These are phyloP conservation scores for Argya squamiceps DNA, from an alignment of 2,797 vertebrate species.

Conservation along the genomic window DNA sequence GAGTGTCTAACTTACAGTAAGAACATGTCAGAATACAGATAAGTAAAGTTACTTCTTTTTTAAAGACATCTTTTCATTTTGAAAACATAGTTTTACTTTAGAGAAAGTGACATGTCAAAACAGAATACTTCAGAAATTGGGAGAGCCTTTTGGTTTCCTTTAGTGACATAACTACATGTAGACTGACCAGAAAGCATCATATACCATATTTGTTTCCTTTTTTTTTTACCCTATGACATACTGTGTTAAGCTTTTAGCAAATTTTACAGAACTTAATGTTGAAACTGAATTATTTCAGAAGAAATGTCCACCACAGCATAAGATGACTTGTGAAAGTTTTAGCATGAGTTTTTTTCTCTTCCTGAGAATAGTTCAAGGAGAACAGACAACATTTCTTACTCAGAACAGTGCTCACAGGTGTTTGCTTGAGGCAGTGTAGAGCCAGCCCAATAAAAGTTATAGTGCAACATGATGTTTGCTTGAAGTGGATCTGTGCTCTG, in stretches of 20 bases:
- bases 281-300: not conserved
- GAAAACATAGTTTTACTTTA: not conserved
- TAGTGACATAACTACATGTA: fast-evolving
- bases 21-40: not conserved
- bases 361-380: not conserved
- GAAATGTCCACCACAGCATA: not conserved
- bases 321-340: not conserved
- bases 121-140: not conserved
- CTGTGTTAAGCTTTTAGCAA: not conserved
- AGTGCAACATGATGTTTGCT: not conserved
- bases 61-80: not conserved
- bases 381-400: not conserved
- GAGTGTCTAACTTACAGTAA: not conserved
- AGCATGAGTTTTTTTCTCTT: not conserved
- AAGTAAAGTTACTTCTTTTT: not conserved
- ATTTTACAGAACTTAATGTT: not conserved
- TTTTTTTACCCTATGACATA: not conserved
- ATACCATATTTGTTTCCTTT: not conserved
- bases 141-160: not conserved
- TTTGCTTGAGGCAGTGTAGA: not conserved
- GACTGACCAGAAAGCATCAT: not conserved
- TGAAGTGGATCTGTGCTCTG: not conserved
- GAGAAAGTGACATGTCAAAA: not conserved
- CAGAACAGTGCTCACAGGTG: not conserved
- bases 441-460: not conserved